phyloP scores from a whole-genome alignment of 2,113 vertebrate species.

The Leucoraja erinaceus region DNA sequence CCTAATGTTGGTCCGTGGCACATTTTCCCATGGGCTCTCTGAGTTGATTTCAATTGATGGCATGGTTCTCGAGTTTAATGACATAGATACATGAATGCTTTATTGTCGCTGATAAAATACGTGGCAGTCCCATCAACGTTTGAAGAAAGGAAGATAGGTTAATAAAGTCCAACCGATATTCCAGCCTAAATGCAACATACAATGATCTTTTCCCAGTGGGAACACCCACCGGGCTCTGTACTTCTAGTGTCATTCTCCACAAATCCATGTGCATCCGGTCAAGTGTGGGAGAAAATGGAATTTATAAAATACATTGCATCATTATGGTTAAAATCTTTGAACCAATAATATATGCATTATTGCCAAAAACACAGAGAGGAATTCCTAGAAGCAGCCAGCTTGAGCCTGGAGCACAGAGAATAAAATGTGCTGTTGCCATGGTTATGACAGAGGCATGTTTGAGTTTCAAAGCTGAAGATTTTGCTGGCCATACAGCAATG shows the following conservation, averaged over 20 bases:
- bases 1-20: too few relatives aligned
- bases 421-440: not conserved
- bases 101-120: not conserved
- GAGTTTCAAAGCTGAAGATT: not conserved
- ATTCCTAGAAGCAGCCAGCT: not conserved
- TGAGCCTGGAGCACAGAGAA: not conserved
- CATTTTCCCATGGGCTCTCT: too few relatives aligned
- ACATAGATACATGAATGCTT: not conserved
- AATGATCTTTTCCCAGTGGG: not conserved
- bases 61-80: too few relatives aligned
- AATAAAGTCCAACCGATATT: not conserved
- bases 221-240: not conserved
- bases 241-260: not conserved
- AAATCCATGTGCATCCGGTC: not conserved
- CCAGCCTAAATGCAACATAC: not conserved
- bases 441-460: not conserved
- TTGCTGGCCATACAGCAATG: not conserved
- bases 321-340: not conserved
- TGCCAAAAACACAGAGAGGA: constrained; percentile 6
- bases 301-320: not conserved
- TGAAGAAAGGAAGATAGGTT: not conserved
- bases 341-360: not conserved
- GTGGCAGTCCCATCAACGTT: not conserved
- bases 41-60: too few relatives aligned
- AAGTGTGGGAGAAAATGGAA: not conserved